These are phyloP conservation scores for Sitodiplosis mosellana DNA, from an alignment of 1,140 invertebrate genomes.

Conservation along the genomic window DNA sequence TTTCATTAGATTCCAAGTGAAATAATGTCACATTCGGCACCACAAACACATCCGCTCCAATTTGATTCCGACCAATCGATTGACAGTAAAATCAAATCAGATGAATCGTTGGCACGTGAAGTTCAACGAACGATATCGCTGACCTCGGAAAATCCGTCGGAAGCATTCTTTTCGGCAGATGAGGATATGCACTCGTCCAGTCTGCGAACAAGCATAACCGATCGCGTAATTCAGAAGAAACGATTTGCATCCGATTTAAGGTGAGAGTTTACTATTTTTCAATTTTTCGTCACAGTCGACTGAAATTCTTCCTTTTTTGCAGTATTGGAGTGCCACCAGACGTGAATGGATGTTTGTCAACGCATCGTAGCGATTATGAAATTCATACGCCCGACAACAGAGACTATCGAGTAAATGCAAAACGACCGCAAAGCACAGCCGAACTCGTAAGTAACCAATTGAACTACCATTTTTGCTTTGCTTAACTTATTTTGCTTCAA, in stretches of 20 bases:
- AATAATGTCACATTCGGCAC: conserved; percentile 30
- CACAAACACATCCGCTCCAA: conserved; percentile 24
- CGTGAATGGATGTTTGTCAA: conserved; percentile 24
- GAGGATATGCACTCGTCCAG: conserved; percentile 57
- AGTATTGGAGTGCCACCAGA: conserved; percentile 18
- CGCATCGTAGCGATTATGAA: conserved; percentile 37
- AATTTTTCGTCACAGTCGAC: too few species aligned
- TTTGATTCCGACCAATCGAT: conserved; percentile 15
- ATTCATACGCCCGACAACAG: conserved; percentile 35
- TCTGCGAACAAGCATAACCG: conserved; percentile 26
- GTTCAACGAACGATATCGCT: conserved; percentile 69
- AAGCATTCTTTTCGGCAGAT: conserved; percentile 79
- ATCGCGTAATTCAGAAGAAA: conserved; percentile 29
- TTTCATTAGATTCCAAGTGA: conserved; percentile 16
- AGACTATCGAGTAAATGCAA: conserved; percentile 15
- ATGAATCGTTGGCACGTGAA: conserved; percentile 4
- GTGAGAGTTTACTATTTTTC: conserved; percentile 13
- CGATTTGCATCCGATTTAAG: conserved; percentile 32
- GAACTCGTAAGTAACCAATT: conserved; percentile 20
- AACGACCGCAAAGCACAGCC: conserved; percentile 22
- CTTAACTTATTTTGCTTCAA: not conserved
- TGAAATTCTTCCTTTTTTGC: too few species aligned
- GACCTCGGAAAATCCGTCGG: conserved; percentile 74
- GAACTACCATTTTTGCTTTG: too few species aligned
- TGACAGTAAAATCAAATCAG: not conserved